Conservation (phyloP, 2,113 vertebrate genomes). For the Passerina amoena region DNA sequence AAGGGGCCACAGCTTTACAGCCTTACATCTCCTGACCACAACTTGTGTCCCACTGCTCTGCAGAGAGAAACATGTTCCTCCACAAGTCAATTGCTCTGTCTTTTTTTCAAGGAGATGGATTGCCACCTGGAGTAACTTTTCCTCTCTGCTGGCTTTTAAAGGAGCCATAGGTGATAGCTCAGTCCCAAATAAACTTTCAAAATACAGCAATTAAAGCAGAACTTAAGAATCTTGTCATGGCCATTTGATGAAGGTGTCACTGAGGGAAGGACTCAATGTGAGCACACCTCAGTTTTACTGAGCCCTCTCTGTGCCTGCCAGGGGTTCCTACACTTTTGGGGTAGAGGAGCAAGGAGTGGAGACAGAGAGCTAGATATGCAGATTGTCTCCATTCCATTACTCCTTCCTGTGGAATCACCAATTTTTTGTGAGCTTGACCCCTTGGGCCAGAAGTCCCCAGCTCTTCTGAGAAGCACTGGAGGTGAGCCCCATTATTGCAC, state of each 20-base stretch:
- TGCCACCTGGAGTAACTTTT: background rate
- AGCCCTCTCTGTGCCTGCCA: background rate
- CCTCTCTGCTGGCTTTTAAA: background rate
- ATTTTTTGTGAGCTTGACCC: accelerated
- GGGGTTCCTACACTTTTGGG: background rate
- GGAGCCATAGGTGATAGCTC: background rate
- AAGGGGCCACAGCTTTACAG: background rate
- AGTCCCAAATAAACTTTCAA: background rate
- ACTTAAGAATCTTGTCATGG: background rate
- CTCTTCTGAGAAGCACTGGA: background rate
- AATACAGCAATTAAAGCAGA: background rate
- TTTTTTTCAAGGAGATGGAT: background rate
- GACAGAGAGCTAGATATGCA: background rate
- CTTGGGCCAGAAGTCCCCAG: accelerated
- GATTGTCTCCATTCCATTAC: accelerated
- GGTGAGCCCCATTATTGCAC: background rate
- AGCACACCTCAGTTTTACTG: background rate
- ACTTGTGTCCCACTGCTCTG: background rate
- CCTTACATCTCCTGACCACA: background rate
- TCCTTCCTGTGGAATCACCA: background rate
- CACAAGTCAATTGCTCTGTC: background rate
- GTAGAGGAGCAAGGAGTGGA: background rate
- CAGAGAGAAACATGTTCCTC: background rate
- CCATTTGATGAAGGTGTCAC: background rate
- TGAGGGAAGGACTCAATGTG: background rate